A percentile compares a stretch with the other conserved stretches of the same genome.
These are phyloP conservation scores for Augochlora pura DNA, from an alignment of 1,140 invertebrate species.

Conservation along the genomic window DNA sequence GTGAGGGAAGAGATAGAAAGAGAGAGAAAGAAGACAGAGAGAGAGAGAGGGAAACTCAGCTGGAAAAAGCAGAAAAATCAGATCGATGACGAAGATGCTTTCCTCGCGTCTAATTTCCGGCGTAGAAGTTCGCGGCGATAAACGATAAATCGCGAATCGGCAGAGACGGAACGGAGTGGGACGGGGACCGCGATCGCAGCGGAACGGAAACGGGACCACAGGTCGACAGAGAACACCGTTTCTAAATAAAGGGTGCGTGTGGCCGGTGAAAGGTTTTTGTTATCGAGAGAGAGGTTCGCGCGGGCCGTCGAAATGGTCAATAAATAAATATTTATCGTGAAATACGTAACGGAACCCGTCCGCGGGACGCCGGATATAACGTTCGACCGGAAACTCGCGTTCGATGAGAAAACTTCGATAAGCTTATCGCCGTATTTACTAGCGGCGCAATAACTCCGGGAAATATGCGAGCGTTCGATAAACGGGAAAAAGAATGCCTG, in stretches of 20 bases:
- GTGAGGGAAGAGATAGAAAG: too few relatives aligned
- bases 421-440: constrained; percentile 39
- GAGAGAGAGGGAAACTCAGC: too few relatives aligned
- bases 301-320: background rate
- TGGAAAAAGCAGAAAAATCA: too few relatives aligned
- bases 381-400: constrained; percentile 19
- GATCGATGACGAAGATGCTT: too few relatives aligned
- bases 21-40: too few relatives aligned
- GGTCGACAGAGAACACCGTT: too few relatives aligned
- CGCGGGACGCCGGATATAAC: constrained; percentile 17
- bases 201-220: too few relatives aligned
- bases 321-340: constrained; percentile 44
- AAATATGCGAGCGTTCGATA: constrained; percentile 8
- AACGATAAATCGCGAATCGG: too few relatives aligned
- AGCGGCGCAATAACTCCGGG: constrained; percentile 5
- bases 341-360: constrained; percentile 28
- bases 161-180: too few relatives aligned
- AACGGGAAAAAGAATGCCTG: background rate
- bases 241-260: background rate
- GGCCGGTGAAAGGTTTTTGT: constrained; percentile 19
- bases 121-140: too few relatives aligned
- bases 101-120: too few relatives aligned
- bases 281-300: constrained; percentile 18
- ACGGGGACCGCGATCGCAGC: too few relatives aligned
- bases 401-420: constrained; percentile 22